Percentiles rank a stretch among this genome's conserved stretches.
Conservation (phyloP, 2,113 vertebrate species). For the Psettodes erumei region DNA sequence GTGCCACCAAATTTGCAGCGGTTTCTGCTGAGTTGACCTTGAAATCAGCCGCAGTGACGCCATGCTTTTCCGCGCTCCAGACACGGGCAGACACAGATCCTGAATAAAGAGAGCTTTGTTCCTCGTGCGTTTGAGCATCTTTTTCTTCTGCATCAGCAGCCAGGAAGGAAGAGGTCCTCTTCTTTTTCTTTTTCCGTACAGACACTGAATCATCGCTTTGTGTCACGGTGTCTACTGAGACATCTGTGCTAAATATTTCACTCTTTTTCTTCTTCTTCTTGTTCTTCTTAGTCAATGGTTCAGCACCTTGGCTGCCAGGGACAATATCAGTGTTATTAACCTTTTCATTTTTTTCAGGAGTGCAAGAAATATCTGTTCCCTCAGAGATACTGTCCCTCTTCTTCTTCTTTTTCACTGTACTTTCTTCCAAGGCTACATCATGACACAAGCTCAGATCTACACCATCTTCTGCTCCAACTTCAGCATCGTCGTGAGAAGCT, state of each 20-base stretch:
- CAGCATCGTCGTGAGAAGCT: neutral
- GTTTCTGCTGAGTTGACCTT: constrained; percentile 37
- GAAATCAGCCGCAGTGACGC: neutral
- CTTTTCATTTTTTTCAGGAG: neutral
- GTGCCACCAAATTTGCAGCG: neutral
- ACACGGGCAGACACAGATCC: neutral
- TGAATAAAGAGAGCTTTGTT: neutral
- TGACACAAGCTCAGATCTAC: neutral
- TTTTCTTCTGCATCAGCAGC: constrained; percentile 62
- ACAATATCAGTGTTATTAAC: neutral
- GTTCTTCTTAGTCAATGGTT: constrained; percentile 22
- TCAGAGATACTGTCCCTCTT: constrained; percentile 8
- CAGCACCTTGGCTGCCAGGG: neutral
- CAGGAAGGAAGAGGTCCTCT: constrained; percentile 54
- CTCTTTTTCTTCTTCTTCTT: constrained; percentile 22
- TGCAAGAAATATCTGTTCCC: rapidly evolving
- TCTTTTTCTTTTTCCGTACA: constrained; percentile 36
- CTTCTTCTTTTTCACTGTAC: constrained; percentile 1
- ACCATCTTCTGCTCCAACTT: neutral
- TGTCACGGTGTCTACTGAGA: neutral
- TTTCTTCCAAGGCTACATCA: neutral
- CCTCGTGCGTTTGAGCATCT: neutral
- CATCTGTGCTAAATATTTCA: neutral
- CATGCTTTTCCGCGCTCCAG: neutral
- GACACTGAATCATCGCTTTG: constrained; percentile 25